A percentile compares a stretch with the other conserved stretches of the same genome.
Conservation (phyloP, 2,888 invertebrate genomes). For the Exocentrus adspersus region DNA sequence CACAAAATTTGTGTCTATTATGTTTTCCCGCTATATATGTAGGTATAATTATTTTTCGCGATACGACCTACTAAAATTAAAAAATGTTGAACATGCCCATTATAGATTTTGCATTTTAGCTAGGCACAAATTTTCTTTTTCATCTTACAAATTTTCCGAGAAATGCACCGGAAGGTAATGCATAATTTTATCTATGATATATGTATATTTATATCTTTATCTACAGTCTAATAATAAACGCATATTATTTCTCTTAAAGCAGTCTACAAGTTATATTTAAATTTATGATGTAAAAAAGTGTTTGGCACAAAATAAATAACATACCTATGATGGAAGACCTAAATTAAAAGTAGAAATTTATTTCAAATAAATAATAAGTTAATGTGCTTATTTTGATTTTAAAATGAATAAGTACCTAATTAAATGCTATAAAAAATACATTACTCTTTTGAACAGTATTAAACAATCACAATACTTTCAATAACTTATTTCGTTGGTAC, state of each 20-base stretch:
- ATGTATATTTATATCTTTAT: no score
- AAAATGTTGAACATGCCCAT: no score
- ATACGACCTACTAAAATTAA: no score
- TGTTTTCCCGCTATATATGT: no score
- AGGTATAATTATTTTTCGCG: no score
- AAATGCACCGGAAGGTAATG: no score
- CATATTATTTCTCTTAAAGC: constrained; percentile 33
- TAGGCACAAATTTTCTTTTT: no score
- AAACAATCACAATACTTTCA: constrained; percentile 23
- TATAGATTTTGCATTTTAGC: no score
- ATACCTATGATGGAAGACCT: constrained; percentile 26
- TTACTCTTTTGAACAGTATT: constrained; percentile 8
- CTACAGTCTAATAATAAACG: constrained; percentile 25
- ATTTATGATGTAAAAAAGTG: constrained; percentile 33
- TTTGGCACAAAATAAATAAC: constrained; percentile 42
- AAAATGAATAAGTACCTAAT: constrained; percentile 4
- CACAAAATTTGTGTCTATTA: no score
- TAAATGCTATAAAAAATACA: constrained; percentile 23
- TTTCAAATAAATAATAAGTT: constrained; percentile 15
- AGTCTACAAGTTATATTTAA: constrained; percentile 33
- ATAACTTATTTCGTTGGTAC: constrained; percentile 25
- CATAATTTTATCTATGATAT: no score
- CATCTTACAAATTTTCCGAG: no score
- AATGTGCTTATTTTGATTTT: constrained; percentile 3
- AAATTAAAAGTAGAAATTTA: constrained; percentile 21